A percentile compares a stretch with the other conserved stretches of the same genome.
These are phyloP conservation scores for Griposia aprilina DNA, from an alignment of 2,888 invertebrate genomes.

Conservation along the genomic window DNA sequence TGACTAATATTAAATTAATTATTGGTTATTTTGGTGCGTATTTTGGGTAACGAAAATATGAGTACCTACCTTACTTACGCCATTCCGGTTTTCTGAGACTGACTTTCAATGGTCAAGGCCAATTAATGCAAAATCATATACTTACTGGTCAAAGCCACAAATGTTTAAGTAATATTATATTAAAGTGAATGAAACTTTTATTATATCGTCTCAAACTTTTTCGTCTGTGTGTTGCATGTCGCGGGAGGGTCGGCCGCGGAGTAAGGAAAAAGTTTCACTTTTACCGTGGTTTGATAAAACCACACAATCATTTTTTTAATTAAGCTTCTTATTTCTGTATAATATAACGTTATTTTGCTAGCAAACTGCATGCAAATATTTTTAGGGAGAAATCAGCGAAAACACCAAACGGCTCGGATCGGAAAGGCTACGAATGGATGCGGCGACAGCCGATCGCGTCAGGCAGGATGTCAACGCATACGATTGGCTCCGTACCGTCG, in stretches of 20 bases:
- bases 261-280: too few species aligned
- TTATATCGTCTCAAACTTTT: too few species aligned
- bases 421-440: too few species aligned
- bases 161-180: neutral
- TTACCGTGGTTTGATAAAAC: too few species aligned
- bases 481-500: too few species aligned
- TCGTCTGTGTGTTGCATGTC: too few species aligned
- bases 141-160: neutral
- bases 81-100: constrained; percentile 18
- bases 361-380: neutral
- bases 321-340: neutral
- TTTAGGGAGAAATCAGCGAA: neutral
- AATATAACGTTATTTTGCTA: too few species aligned
- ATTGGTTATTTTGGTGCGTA: constrained; percentile 7
- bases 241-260: too few species aligned
- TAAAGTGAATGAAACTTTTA: too few species aligned
- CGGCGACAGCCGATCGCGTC: too few species aligned
- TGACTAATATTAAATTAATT: neutral
- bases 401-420: neutral
- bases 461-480: too few species aligned
- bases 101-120: constrained; percentile 27
- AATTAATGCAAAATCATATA: neutral
- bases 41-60: neutral
- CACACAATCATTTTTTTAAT: too few species aligned
- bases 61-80: neutral